Evolutionary conservation across 2,888 invertebrate species (phyloP), one percentile per base, ranked within the genome.

Genomic region (Drosophila pseudotakahashii): DNA sequence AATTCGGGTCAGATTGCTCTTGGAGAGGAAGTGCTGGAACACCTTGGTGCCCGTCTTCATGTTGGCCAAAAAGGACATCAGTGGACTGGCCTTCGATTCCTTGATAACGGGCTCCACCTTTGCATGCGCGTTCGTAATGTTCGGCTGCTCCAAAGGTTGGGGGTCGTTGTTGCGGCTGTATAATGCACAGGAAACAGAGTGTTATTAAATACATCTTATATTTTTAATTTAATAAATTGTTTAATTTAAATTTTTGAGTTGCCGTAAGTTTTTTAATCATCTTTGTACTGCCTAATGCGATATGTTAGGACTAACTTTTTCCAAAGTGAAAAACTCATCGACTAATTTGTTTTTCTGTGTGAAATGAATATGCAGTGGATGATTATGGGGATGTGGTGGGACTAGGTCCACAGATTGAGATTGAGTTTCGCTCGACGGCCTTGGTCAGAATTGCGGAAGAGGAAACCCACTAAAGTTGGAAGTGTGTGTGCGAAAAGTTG

Each of bases 11-110:
- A 94, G 93, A 90, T 94, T 94, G 73, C 94, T 94, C 86, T 94
- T 93, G 34, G 93, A 93, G 72, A 94, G 91, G 85, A 94, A 94
- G 89, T 94, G 94, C 82, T 94, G 94, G 89, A 94, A 94, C 54
- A 94, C 94, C 88, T 94, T 93, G 63, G 94, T 94, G 64, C 94
- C 94, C 73, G 93, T 94, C 90, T 94, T 94, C 88, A 94, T 93
- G 90, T 93, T 93, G 74, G 93, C 93, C 76, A 94, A 90, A 82
- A 94, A 92, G 59, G 90, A 92, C 91, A 92, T 92, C 73, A 92
- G 80, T 57, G 91, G 91, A 72, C 90, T 92, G 48, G 90, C 80
- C 78, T 91, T 91, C 48, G 92, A 91, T 75, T 92, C 92, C 71
- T 90, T 91, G 55, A 90, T 87, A 68, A 92, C 87, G 77, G 92